phyloP scores from a whole-genome alignment of 35 echinoderm and acorn worm genomes.

The Anneissia japonica region DNA sequence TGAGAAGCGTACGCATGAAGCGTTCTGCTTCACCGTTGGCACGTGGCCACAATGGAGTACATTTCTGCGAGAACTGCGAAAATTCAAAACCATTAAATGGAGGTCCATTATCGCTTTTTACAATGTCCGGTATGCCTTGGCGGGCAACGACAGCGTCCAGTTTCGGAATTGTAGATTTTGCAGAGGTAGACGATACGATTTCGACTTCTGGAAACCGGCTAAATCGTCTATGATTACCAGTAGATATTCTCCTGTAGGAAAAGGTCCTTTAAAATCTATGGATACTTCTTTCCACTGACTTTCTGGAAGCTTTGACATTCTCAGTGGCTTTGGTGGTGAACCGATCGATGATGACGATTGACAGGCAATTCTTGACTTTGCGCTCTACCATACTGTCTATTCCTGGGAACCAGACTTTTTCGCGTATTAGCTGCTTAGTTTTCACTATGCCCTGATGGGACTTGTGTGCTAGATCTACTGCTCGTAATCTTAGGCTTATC shows the following conservation, averaged over 20 bases:
- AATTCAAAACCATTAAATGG: slow-evolving; percentile 57
- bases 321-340: slow-evolving; percentile 35
- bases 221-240: slow-evolving; percentile 29
- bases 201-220: slow-evolving; percentile 54
- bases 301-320: slow-evolving; percentile 26
- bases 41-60: too few relatives aligned
- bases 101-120: slow-evolving; percentile 72
- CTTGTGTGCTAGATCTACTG: slow-evolving; percentile 11
- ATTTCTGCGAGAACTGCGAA: too few relatives aligned
- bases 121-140: slow-evolving; percentile 55
- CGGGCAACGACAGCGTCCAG: slow-evolving; percentile 46
- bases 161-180: slow-evolving; percentile 58
- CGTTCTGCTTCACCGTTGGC: too few relatives aligned
- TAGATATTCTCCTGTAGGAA: slow-evolving; percentile 23
- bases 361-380: slow-evolving; percentile 53
- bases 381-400: slow-evolving; percentile 48
- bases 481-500: background rate
- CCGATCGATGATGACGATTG: slow-evolving; percentile 36
- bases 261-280: slow-evolving; percentile 19
- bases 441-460: slow-evolving; percentile 31
- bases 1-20: too few relatives aligned
- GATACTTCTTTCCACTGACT: background rate
- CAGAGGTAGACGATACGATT: slow-evolving; percentile 58
- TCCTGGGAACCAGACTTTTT: slow-evolving; percentile 73
- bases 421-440: slow-evolving; percentile 56